These are phyloP conservation scores for Phataginus tetradactyla DNA, from an alignment of 2,797 vertebrate species.

Conservation along the genomic window DNA sequence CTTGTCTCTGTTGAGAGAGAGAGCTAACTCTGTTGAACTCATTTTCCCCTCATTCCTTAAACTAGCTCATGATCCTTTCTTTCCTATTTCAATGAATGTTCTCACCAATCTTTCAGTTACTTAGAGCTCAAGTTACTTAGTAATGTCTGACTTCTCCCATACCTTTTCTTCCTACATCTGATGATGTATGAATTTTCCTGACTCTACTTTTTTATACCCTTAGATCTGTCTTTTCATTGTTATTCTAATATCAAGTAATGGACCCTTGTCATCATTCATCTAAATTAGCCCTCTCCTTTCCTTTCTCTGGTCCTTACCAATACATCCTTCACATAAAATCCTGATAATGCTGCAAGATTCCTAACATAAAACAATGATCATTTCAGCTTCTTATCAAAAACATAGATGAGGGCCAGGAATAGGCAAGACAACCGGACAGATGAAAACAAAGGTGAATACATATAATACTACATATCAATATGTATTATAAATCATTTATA, in stretches of 20 bases:
- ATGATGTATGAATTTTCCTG: background rate
- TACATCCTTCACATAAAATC: background rate
- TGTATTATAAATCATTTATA: background rate
- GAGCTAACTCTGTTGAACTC: background rate
- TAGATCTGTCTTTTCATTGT: background rate
- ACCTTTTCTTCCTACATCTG: background rate
- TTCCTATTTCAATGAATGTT: background rate
- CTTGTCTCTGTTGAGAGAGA: too few species aligned
- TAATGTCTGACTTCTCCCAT: background rate
- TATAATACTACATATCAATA: background rate
- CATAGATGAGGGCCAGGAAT: background rate
- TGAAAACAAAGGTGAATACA: background rate
- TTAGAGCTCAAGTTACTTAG: background rate
- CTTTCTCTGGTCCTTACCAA: background rate
- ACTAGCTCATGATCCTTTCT: background rate
- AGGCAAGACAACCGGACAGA: background rate
- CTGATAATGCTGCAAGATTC: background rate
- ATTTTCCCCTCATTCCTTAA: background rate
- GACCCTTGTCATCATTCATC: background rate
- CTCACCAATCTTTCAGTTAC: background rate
- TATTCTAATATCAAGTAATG: background rate
- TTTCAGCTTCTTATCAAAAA: background rate
- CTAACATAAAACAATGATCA: background rate
- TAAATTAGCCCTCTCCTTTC: background rate
- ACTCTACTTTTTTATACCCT: background rate